Base-by-base conservation (phyloP, 2,888 invertebrate species). In the Nemotelus nigrinus region DNA sequence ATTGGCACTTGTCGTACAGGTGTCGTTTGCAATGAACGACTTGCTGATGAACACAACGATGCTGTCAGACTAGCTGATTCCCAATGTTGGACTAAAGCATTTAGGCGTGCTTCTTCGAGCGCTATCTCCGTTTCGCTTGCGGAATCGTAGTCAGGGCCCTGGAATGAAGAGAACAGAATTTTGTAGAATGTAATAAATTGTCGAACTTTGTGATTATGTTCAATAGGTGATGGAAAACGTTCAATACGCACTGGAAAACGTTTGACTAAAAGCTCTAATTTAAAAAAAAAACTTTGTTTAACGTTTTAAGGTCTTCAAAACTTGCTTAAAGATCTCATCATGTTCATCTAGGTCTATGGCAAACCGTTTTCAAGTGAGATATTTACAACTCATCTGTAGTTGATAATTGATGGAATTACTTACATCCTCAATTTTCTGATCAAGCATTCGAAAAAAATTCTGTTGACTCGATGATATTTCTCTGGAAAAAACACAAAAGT, bases 401-500 rank as follows among this genome's bases (percentile, higher is more conserved):
- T 39, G n/a, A 39, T 48, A 76, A 77, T 65, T 60, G 5, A 25
- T 10, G 57, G 3, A 80, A 79, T 79, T 81, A 88, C 90, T 89
- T 89, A 96, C 96, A 88, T 92, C 93, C 87, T 95, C 94, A 84
- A 96, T 96, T 89, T 95, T 96, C 83, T 95, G 95, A 86, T 96
- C 96, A 83, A 96, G 89, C 94, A 96, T 95, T 86, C 92, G 94
- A 89, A 97, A 97, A 89, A 97, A 97, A 85, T 96, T 95, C 85
- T 94, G 91, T 88, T 96, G 96, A 86, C 96, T 96, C 80, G 92
- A 91, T 79, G 96, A 96, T 86, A 95, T 92, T 89, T 95, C 95
- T 86, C 96, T 96, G 91, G 72, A 91, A 91, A 81, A 43, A 45
- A 60, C 58, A 39, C 3, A 57, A 68, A 43, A 25, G 25, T 25